A percentile compares a stretch with the other conserved stretches of the same genome.
These are phyloP conservation scores for Lepidocolaptes lacrymiger DNA, from an alignment of 2,797 vertebrate species.

Conservation along the genomic window DNA sequence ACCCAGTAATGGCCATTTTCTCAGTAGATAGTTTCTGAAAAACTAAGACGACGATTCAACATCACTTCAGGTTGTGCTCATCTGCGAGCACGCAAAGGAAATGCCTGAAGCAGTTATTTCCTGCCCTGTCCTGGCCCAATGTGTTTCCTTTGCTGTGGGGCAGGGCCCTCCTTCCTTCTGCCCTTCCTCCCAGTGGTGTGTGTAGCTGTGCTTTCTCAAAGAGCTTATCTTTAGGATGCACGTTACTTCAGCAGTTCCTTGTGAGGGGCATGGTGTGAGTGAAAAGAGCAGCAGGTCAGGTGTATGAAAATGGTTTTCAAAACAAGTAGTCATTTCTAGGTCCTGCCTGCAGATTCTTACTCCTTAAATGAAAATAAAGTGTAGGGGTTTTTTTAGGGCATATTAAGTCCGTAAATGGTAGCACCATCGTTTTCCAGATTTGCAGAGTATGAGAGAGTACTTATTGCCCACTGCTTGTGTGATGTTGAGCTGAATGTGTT, in stretches of 20 bases:
- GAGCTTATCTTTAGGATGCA: slow-evolving; percentile 53
- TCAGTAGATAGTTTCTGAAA: neutral
- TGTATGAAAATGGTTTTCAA: neutral
- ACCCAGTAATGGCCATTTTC: neutral
- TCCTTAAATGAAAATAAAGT: neutral
- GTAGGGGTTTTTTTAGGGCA: fast-evolving
- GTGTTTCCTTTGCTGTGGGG: neutral
- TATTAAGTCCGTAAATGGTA: neutral
- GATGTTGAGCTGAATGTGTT: neutral
- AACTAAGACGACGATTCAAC: fast-evolving
- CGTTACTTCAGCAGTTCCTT: neutral
- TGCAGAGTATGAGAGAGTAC: neutral
- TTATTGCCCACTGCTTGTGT: neutral
- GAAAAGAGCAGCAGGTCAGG: neutral
- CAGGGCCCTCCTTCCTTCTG: neutral
- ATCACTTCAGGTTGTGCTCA: neutral
- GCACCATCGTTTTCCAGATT: neutral
- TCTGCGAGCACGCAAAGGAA: slow-evolving; percentile 1
- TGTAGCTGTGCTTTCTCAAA: neutral
- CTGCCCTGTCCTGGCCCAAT: neutral
- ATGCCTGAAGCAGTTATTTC: slow-evolving; percentile 22
- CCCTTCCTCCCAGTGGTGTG: neutral
- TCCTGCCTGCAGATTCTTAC: neutral
- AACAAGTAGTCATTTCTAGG: neutral
- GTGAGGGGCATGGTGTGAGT: neutral